Conservation (phyloP, 2,797 vertebrate species). For the Denticeps clupeoides region DNA sequence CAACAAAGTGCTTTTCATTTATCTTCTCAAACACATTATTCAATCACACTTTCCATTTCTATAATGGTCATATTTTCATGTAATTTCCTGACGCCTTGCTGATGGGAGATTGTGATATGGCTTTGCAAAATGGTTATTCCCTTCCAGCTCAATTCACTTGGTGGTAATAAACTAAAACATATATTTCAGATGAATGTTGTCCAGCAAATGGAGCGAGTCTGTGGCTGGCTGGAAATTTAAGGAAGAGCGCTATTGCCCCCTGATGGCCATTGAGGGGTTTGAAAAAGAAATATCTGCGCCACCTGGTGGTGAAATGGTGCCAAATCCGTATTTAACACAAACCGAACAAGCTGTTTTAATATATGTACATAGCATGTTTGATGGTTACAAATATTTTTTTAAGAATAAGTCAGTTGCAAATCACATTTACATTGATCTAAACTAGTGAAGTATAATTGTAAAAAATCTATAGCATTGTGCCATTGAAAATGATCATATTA, state of each 20-base stretch:
- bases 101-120: conserved; percentile 61
- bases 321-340: no score
- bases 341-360: no score
- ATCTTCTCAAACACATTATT: conserved; percentile 73
- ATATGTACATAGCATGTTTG: no score
- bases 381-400: no score
- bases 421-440: no score
- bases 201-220: conserved; percentile 49
- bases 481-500: no score
- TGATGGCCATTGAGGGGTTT: conserved; percentile 36
- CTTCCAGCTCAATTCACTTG: conserved; percentile 48
- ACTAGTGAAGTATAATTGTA: no score
- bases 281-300: conserved; percentile 8
- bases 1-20: conserved; percentile 83
- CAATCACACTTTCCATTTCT: conserved; percentile 75
- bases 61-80: conserved; percentile 75
- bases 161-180: conserved; percentile 62
- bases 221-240: conserved; percentile 13
- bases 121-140: conserved; percentile 58
- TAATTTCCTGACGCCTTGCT: conserved; percentile 59
- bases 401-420: no score
- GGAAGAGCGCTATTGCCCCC: conserved; percentile 51
- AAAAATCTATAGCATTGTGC: no score
- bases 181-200: conserved; percentile 59
- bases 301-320: conserved; percentile 23